Percentiles rank a stretch among this genome's conserved stretches.
Conservation (phyloP, 2,113 vertebrate species). For the Axis porcinus region DNA sequence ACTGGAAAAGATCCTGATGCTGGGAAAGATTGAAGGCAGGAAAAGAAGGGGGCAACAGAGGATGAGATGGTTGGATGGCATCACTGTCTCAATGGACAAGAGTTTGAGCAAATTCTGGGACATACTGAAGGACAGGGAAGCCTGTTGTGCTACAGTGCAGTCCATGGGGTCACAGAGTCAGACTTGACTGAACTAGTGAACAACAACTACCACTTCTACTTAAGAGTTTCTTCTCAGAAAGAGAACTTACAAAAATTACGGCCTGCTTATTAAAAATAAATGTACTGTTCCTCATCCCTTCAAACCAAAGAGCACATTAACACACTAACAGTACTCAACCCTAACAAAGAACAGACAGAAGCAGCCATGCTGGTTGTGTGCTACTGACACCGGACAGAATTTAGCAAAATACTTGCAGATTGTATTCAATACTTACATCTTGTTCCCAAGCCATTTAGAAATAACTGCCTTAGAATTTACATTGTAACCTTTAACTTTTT, state of each 20-base stretch:
- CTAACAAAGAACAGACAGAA: not conserved
- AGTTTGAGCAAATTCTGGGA: not conserved
- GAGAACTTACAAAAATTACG: not conserved
- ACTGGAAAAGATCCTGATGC: not conserved
- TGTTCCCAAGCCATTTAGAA: not conserved
- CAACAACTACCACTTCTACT: not conserved
- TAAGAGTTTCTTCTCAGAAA: not conserved
- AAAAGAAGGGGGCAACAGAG: not conserved
- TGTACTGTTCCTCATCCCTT: not conserved
- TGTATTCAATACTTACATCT: not conserved
- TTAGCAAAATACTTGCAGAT: not conserved
- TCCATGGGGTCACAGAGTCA: not conserved
- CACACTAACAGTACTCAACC: not conserved
- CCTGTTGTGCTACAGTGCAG: not conserved
- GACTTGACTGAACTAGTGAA: not conserved
- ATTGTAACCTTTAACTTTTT: slow-evolving; percentile 16
- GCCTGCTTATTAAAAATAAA: slow-evolving; percentile 2
- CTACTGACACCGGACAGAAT: not conserved
- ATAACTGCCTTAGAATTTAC: not conserved
- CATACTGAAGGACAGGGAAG: not conserved
- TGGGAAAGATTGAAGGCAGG: not conserved
- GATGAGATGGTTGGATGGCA: not conserved
- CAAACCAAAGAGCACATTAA: not conserved
- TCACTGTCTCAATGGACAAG: not conserved
- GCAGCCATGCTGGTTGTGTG: not conserved